These are phyloP conservation scores for Diachrysia chrysitis DNA, from an alignment of 2,888 invertebrate genomes.

Conservation along the genomic window DNA sequence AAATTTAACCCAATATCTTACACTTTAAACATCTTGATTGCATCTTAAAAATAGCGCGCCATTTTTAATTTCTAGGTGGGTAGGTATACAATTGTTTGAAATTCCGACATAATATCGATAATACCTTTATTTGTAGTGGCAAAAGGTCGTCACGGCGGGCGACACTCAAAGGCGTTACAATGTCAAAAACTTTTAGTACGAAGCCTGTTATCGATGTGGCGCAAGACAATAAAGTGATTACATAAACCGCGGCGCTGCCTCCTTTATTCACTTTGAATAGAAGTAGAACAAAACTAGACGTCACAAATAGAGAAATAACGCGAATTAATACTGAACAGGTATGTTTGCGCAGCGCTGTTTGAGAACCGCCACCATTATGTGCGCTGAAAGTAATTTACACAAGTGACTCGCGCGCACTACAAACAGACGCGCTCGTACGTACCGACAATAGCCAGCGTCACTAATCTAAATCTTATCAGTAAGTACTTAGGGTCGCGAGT, in stretches of 20 bases:
- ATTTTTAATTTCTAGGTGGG: not conserved
- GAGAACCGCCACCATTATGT: slow-evolving; percentile 51
- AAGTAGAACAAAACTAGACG: slow-evolving; percentile 48
- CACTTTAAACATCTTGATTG: not conserved
- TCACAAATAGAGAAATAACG: slow-evolving; percentile 55
- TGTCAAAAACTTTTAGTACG: slow-evolving; percentile 32
- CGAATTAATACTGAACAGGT: slow-evolving; percentile 51
- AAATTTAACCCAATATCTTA: too few species aligned
- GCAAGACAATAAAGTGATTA: slow-evolving; percentile 22
- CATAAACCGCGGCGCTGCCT: slow-evolving; percentile 21
- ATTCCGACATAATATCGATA: not conserved
- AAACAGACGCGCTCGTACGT: slow-evolving; percentile 55
- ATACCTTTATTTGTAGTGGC: slow-evolving; percentile 13
- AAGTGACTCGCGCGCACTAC: slow-evolving; percentile 74
- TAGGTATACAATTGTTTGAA: too few species aligned
- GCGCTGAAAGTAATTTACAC: slow-evolving; percentile 80
- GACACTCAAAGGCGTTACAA: slow-evolving; percentile 40
- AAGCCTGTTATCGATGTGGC: slow-evolving; percentile 12
- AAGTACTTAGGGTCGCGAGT: slow-evolving; percentile 62
- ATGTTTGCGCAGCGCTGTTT: slow-evolving; percentile 58
- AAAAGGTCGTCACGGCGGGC: slow-evolving; percentile 30
- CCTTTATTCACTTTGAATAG: slow-evolving; percentile 30
- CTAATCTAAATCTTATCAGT: slow-evolving; percentile 59
- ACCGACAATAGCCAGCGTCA: not conserved
- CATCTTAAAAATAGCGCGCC: not conserved